Conservation (phyloP, 2,113 vertebrate genomes). For the Xenopus laevis region DNA sequence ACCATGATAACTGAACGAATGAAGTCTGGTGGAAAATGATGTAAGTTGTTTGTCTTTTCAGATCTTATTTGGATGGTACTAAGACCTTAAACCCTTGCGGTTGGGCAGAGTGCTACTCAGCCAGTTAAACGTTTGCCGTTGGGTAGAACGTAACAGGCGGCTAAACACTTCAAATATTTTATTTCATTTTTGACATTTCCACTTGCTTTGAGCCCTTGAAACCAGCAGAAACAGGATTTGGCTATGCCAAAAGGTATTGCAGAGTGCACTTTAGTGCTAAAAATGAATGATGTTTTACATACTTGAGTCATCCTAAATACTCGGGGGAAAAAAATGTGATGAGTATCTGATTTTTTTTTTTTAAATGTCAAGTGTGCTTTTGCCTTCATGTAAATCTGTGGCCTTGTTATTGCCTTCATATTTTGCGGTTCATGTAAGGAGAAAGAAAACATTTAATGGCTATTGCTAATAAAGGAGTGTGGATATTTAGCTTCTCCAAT, state of each 20-base stretch:
- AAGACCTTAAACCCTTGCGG: neutral
- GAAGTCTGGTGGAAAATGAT: neutral
- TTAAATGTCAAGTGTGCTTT: conserved; percentile 38
- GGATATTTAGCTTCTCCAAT: too few relatives aligned
- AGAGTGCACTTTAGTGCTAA: conserved; percentile 37
- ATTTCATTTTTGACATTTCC: conserved; percentile 32
- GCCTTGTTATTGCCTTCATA: neutral
- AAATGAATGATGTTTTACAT: conserved; percentile 32
- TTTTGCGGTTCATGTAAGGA: conserved; percentile 16
- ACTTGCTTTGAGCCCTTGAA: conserved; percentile 19
- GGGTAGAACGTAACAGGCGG: conserved; percentile 20
- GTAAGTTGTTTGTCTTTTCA: neutral
- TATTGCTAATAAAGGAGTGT: neutral
- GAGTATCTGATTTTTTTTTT: conserved; percentile 28
- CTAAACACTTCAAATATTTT: conserved; percentile 26
- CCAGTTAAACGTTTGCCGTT: neutral
- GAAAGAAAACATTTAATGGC: neutral
- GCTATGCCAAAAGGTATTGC: conserved; percentile 28
- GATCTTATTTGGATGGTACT: neutral
- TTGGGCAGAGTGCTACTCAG: neutral
- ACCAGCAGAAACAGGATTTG: conserved; percentile 24
- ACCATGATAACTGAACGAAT: neutral
- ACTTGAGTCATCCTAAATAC: conserved; percentile 32
- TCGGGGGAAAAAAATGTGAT: conserved; percentile 4
- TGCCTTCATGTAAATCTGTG: conserved; percentile 7